phyloP scores from a whole-genome alignment of 2,113 vertebrate genomes.

The Neotoma lepida region DNA sequence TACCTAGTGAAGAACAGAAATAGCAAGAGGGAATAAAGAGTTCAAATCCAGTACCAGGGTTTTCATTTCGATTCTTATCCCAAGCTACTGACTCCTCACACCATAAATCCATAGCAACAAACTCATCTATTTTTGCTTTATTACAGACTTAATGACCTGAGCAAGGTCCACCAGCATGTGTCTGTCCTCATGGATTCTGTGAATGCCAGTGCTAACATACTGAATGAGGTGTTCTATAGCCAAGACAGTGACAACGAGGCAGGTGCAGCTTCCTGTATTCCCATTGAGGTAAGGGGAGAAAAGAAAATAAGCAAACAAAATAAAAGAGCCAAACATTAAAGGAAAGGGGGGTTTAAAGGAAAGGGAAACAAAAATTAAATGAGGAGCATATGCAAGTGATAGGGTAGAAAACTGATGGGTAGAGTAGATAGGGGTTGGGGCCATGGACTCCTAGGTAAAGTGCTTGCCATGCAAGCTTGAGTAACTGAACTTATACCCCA shows the following conservation, averaged over 20 bases:
- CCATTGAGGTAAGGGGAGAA: slow-evolving; percentile 67
- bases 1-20: slow-evolving; percentile 7
- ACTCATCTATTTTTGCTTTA: slow-evolving; percentile 48
- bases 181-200: slow-evolving; percentile 78
- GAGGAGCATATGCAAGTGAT: neutral
- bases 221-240: slow-evolving; percentile 68
- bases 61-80: slow-evolving; percentile 49
- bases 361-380: neutral
- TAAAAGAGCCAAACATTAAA: slow-evolving; percentile 33
- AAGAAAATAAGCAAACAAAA: neutral
- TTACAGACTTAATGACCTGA: slow-evolving; percentile 75
- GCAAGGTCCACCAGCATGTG: slow-evolving; percentile 76
- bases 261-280: slow-evolving; percentile 65
- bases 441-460: no score
- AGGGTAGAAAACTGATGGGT: neutral
- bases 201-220: slow-evolving; percentile 61
- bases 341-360: neutral
- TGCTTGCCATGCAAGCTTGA: neutral
- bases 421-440: neutral
- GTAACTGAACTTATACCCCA: neutral
- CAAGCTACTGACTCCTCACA: neutral
- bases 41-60: neutral
- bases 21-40: slow-evolving; percentile 10
- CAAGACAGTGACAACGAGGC: slow-evolving; percentile 53
- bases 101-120: slow-evolving; percentile 1